Evolutionary conservation across 2,888 invertebrate genomes (phyloP), one percentile per base, ranked within the genome.

Genomic region (Thymelicus acteon): DNA sequence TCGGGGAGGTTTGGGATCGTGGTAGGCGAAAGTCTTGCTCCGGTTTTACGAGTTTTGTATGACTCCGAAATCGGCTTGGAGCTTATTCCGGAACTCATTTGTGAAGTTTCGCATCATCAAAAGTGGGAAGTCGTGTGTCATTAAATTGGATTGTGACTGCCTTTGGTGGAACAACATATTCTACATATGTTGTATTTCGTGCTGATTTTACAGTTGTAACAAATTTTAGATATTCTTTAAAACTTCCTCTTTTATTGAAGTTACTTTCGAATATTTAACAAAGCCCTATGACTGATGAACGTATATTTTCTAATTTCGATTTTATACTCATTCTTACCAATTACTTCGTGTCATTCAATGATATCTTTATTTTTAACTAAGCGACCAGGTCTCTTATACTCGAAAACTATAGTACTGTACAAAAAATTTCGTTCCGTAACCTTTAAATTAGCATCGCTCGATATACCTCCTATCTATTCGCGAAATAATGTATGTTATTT

Each of bases 31-130:
- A 76, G 81, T 79, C 84, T 84, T 81, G 82, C 82, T 80, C 80
- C 78, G 83, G 85, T 82, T 90, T 92, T 91, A 92, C 88, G 91
- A 90, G 86, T 85, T 89, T 86, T 81, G 85, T 87, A 89, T 87
- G 89, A 85, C 86, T 87, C 82, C 80, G 82, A 83, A 87, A 88
- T 89, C 85, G 86, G 84, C 80, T 80, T 75, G 78, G 80, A 84
- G 82, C 83, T 85, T 86, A 86, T 88, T 85, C 85, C 85, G 83
- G 80, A 88, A 84, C 86, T 86, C 85, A 87, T 90, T 89, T 86
- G 80, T 80, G 84, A 90, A 92, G 85, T 91, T 89, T 85, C 79
- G 76, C 79, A 85, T 89, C 89, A 87, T 90, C 87, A 87, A 85
- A 87, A 83, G 81, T 76, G 74, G 80, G 79, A 82, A 80, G 84